Conservation (phyloP, 2,113 vertebrate genomes). For the Mionectes macconnelli region DNA sequence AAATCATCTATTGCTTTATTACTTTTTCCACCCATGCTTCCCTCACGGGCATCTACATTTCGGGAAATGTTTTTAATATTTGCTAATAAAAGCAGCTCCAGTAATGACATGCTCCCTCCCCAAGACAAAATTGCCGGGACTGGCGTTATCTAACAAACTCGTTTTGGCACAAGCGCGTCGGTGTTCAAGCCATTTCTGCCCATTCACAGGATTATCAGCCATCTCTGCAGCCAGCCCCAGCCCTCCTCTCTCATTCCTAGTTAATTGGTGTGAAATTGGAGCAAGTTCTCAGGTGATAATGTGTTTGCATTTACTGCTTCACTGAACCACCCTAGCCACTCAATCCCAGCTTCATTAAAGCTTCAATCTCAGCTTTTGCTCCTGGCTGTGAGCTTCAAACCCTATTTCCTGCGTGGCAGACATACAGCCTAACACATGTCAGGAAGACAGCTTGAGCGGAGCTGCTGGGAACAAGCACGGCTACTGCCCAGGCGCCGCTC, state of each 20-base stretch:
- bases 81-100: conserved; percentile 57
- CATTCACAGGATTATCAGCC: conserved; percentile 61
- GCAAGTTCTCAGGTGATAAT: conserved; percentile 78
- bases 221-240: conserved; percentile 61
- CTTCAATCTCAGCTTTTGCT: conserved; percentile 60
- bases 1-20: conserved; percentile 40
- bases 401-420: conserved; percentile 71
- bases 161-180: conserved; percentile 22
- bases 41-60: conserved; percentile 41
- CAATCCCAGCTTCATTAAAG: conserved; percentile 73
- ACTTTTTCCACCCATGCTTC: conserved; percentile 3
- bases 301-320: conserved; percentile 79
- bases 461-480: conserved; percentile 27
- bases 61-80: conserved; percentile 43
- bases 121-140: conserved; percentile 30
- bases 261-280: conserved; percentile 79
- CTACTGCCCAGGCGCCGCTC: not conserved
- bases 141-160: conserved; percentile 52
- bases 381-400: conserved; percentile 72
- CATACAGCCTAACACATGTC: conserved; percentile 55
- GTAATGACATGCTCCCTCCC: conserved; percentile 39
- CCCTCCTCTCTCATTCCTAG: conserved; percentile 73
- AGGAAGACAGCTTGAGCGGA: conserved; percentile 48
- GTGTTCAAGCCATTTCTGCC: conserved; percentile 39
- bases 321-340: conserved; percentile 69